phyloP scores from a whole-genome alignment of 2,113 vertebrate genomes.

The Datnioides undecimradiatus region DNA sequence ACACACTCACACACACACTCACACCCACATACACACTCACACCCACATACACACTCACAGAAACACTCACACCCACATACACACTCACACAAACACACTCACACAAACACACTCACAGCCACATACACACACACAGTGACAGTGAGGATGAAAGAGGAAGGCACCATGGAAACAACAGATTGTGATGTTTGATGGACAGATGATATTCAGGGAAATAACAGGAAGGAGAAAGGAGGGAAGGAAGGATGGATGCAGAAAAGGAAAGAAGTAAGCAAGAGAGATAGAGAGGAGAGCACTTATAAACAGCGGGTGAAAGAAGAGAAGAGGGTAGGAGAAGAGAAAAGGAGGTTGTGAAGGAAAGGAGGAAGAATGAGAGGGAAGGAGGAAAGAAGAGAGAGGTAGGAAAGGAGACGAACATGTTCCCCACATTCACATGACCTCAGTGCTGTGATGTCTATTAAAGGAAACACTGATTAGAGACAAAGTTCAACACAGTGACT shows the following conservation, averaged over 20 bases:
- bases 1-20: constrained; percentile 36
- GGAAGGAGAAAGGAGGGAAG: not conserved
- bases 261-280: not conserved
- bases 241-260: no score
- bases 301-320: no score
- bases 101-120: constrained; percentile 31
- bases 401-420: not conserved
- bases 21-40: constrained; percentile 36
- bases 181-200: constrained; percentile 13
- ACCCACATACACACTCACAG: constrained; percentile 34
- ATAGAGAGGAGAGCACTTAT: not conserved
- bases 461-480: constrained; percentile 35
- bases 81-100: constrained; percentile 29
- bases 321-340: not conserved
- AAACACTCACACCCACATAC: constrained; percentile 1
- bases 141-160: constrained; percentile 48
- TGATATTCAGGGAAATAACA: constrained; percentile 13
- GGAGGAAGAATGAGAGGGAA: not conserved
- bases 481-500: constrained; percentile 13
- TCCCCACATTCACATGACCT: constrained; percentile 10
- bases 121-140: constrained; percentile 37
- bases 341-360: not conserved
- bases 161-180: constrained; percentile 41
- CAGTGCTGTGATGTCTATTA: constrained; percentile 9
- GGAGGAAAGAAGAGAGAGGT: not conserved